Evolutionary conservation across 2,113 vertebrate genomes (phyloP).

Genomic region (Microtus ochrogaster): DNA sequence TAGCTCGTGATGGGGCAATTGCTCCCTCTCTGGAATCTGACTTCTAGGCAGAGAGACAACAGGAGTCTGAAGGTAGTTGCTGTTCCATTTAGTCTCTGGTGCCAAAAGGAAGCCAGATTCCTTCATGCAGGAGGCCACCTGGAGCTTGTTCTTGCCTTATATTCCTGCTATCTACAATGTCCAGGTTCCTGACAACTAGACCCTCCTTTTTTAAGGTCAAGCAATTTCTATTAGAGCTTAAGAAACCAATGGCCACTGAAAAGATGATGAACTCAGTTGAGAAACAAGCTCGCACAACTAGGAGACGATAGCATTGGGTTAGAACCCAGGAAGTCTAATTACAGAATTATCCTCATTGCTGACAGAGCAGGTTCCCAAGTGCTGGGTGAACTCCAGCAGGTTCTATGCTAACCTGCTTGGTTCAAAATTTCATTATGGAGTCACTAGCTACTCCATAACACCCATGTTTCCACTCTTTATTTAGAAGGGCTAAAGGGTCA

Average conservation of each 20-base stretch:
- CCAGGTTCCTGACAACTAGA: not conserved
- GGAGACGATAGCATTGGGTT: not conserved
- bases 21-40: not conserved
- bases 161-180: not conserved
- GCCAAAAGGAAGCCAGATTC: not conserved
- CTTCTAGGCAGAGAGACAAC: not conserved
- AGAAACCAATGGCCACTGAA: not conserved
- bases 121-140: not conserved
- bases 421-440: not conserved
- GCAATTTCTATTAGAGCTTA: constrained; percentile 6
- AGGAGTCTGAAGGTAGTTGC: not conserved
- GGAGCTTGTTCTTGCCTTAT: not conserved
- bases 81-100: not conserved
- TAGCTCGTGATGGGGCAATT: not conserved
- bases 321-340: not conserved
- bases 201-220: not conserved
- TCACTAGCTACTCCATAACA: not conserved
- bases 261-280: not conserved
- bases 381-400: not conserved
- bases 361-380: not conserved
- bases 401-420: not conserved
- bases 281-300: not conserved
- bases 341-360: not conserved
- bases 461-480: not conserved
- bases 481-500: not conserved